Percentiles rank a stretch among this genome's conserved stretches.
Evolutionary conservation across 2,113 vertebrate species (phyloP).

Genomic region (Mohoua ochrocephala): DNA sequence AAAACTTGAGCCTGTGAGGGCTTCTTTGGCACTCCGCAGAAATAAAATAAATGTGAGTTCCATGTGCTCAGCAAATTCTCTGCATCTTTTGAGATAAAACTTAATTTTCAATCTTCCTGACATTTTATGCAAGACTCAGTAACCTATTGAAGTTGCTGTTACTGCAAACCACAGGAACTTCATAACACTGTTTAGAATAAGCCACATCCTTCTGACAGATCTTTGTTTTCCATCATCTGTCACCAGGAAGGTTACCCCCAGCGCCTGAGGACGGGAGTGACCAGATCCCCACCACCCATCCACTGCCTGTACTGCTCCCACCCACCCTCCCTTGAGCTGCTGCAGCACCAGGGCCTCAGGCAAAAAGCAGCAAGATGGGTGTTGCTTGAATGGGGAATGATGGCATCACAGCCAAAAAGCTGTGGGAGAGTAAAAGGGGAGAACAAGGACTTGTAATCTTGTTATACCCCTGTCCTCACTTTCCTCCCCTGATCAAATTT

Average conservation of each 20-base stretch:
- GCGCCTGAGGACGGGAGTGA: accelerated
- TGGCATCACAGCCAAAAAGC: neutral
- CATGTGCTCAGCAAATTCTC: neutral
- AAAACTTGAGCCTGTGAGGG: neutral
- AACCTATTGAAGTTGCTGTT: neutral
- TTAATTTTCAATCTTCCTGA: neutral
- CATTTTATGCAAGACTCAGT: neutral
- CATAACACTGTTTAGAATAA: accelerated
- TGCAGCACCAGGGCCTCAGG: neutral
- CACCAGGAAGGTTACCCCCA: neutral
- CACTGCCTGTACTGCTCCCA: neutral
- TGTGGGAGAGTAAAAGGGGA: neutral
- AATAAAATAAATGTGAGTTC: neutral
- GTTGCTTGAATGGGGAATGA: neutral
- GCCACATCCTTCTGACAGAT: neutral
- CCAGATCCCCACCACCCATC: neutral
- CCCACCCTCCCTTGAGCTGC: neutral
- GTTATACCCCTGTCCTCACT: neutral
- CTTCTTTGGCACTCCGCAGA: neutral
- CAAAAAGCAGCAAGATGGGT: neutral
- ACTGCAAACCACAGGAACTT: neutral
- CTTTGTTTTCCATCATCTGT: neutral
- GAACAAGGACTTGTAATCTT: neutral
- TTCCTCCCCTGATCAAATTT: slow-evolving; percentile 29
- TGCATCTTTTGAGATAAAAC: neutral